Evolutionary conservation across 2,888 invertebrate species (phyloP).

Genomic region (Teleiodes luculella): DNA sequence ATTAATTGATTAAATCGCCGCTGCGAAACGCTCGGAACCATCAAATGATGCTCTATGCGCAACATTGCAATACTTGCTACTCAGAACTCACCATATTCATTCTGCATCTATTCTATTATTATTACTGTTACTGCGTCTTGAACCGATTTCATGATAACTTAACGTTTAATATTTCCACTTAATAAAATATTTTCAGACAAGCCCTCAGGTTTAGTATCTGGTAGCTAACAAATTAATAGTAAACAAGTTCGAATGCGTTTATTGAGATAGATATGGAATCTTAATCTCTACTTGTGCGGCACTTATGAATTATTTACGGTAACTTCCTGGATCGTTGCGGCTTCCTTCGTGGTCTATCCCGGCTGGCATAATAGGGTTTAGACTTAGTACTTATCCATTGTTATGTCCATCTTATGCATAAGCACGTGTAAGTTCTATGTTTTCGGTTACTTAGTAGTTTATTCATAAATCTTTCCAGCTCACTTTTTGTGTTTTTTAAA

Average conservation of each 20-base stretch:
- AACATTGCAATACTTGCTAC: conserved; percentile 15
- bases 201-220: conserved; percentile 3
- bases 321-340: conserved; percentile 17
- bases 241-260: conserved; percentile 26
- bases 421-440: background rate
- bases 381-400: background rate
- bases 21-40: conserved; percentile 11
- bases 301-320: conserved; percentile 32
- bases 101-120: background rate
- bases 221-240: conserved; percentile 11
- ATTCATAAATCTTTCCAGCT: no score
- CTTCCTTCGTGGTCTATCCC: conserved; percentile 15
- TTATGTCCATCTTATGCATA: background rate
- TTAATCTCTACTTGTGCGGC: conserved; percentile 22
- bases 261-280: conserved; percentile 22
- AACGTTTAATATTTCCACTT: conserved; percentile 6
- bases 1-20: conserved; percentile 56
- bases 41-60: conserved; percentile 21
- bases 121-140: background rate
- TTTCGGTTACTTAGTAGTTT: background rate
- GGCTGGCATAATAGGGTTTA: conserved; percentile 11
- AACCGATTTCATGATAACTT: conserved; percentile 10
- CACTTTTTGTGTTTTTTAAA: background rate
- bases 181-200: background rate
- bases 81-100: background rate